Conservation (phyloP, 2,797 vertebrate genomes). For the Ptychobarbus kaznakovi region DNA sequence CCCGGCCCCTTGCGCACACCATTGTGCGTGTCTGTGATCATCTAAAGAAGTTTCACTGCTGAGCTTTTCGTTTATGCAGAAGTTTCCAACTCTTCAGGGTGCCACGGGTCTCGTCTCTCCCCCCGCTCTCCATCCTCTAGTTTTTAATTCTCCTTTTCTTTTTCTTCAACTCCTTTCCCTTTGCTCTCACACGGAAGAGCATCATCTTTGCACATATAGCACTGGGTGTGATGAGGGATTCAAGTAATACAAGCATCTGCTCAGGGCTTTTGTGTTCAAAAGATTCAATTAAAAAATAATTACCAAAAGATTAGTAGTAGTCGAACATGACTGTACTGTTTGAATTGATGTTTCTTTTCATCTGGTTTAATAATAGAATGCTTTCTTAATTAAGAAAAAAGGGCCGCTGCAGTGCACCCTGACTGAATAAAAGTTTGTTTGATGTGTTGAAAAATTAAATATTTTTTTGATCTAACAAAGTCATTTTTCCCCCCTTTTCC, state of each 20-base stretch:
- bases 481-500: conserved; percentile 74
- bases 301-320: conserved; percentile 88
- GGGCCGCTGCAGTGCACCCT: conserved; percentile 76
- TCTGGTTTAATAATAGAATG: conserved; percentile 86
- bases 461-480: conserved; percentile 87
- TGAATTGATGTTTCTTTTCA: conserved; percentile 89
- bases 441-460: conserved; percentile 84
- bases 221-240: conserved; percentile 72
- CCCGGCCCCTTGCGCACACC: conserved; percentile 40
- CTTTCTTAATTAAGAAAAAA: conserved; percentile 84
- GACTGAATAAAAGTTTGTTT: conserved; percentile 85
- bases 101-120: conserved; percentile 34
- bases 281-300: conserved; percentile 92
- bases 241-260: conserved; percentile 82
- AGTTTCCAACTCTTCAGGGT: conserved; percentile 67
- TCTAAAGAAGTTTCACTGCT: conserved; percentile 66
- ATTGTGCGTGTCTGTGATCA: conserved; percentile 52
- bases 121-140: conserved; percentile 44
- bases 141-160: conserved; percentile 44
- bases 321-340: conserved; percentile 83
- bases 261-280: conserved; percentile 87
- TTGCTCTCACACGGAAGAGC: conserved; percentile 66
- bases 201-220: conserved; percentile 74
- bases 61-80: conserved; percentile 70
- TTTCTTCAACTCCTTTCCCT: conserved; percentile 55